phyloP scores from a whole-genome alignment of 1,140 invertebrate species.

The Cyphomyrmex costatus region DNA sequence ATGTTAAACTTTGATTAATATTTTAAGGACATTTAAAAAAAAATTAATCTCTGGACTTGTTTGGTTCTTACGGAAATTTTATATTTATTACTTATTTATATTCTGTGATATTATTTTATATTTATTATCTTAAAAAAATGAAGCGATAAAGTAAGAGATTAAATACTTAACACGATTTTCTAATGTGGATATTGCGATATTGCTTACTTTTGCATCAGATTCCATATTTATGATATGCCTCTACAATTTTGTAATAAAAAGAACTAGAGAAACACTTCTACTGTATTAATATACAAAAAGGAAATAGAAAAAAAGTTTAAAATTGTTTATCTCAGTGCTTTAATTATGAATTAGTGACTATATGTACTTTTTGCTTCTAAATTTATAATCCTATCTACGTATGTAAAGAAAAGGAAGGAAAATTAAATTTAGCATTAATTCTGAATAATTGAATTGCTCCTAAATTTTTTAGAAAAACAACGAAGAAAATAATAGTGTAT shows the following conservation, averaged over 20 bases:
- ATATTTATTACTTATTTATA: too few species aligned
- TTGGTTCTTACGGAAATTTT: too few species aligned
- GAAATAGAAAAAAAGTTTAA: neutral
- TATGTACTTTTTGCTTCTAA: neutral
- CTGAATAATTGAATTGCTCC: neutral
- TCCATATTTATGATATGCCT: neutral
- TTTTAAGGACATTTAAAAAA: too few species aligned
- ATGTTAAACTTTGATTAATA: too few species aligned
- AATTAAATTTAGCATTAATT: constrained; percentile 25
- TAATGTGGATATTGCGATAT: neutral
- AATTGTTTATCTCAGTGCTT: neutral
- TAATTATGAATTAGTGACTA: constrained; percentile 14
- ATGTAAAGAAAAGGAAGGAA: neutral
- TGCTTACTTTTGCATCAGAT: neutral
- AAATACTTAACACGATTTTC: constrained; percentile 1
- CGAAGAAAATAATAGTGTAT: neutral
- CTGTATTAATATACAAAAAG: neutral
- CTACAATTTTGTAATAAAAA: neutral
- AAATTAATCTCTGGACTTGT: too few species aligned
- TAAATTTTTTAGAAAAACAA: neutral
- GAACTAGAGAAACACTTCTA: neutral
- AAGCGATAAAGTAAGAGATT: neutral
- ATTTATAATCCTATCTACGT: constrained; percentile 18
- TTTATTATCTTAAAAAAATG: neutral
- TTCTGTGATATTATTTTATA: too few species aligned